Conservation (phyloP, 2,888 invertebrate species). For the Noctua janthina region DNA sequence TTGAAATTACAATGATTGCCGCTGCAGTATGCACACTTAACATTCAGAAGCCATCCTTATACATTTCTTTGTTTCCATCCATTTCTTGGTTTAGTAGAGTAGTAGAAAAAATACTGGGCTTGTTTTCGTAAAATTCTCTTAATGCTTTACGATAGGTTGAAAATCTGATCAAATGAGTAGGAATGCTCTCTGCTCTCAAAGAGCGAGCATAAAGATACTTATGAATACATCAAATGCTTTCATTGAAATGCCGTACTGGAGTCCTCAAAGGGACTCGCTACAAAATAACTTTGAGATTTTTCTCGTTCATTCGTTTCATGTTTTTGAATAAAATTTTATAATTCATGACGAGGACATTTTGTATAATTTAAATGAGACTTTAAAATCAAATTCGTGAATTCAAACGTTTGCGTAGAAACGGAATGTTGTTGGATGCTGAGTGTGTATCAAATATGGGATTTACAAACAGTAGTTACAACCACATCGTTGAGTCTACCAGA, state of each 20-base stretch:
- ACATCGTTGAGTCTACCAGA: not conserved
- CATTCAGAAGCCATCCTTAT: not conserved
- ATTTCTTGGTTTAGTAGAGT: too few relatives aligned
- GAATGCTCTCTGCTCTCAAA: constrained; percentile 40
- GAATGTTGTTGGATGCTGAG: not conserved
- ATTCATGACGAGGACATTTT: constrained; percentile 22
- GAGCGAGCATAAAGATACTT: constrained; percentile 14
- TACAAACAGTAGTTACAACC: not conserved
- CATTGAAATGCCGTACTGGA: constrained; percentile 38
- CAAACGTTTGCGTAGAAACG: not conserved
- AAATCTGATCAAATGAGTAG: constrained; percentile 8
- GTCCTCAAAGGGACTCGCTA: constrained; percentile 35
- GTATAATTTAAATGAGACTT: constrained; percentile 11
- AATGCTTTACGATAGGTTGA: not conserved
- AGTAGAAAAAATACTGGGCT: not conserved
- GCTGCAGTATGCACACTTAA: not conserved
- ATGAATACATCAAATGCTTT: constrained; percentile 54
- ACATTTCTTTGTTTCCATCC: not conserved
- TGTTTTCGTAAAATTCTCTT: not conserved
- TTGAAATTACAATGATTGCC: not conserved
- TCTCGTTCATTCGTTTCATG: constrained; percentile 37
- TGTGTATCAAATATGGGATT: not conserved
- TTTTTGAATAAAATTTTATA: constrained; percentile 45
- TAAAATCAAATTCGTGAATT: not conserved
- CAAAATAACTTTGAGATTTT: constrained; percentile 51